Conservation (phyloP, 2,113 vertebrate species). For the Vidua macroura region DNA sequence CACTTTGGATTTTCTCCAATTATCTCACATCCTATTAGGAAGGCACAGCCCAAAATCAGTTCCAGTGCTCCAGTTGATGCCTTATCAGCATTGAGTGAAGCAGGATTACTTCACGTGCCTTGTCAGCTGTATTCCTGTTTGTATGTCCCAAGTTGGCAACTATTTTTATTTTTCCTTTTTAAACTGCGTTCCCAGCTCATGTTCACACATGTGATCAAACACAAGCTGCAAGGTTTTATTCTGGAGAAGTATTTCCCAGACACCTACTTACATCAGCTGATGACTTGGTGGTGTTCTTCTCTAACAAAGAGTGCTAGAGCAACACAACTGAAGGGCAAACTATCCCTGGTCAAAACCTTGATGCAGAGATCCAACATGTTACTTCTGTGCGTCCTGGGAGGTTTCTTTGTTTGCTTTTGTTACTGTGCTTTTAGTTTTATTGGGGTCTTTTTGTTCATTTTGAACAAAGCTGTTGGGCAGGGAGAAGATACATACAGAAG, state of each 20-base stretch:
- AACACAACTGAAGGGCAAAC: background rate
- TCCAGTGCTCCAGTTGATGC: constrained; percentile 41
- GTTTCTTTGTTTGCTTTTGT: background rate
- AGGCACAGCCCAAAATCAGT: constrained; percentile 6
- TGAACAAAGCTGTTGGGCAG: background rate
- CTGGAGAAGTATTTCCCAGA: background rate
- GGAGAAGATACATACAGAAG: background rate
- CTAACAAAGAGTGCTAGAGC: background rate
- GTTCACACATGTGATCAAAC: constrained; percentile 23
- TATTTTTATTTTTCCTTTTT: background rate
- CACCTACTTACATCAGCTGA: background rate
- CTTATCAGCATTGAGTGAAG: constrained; percentile 64
- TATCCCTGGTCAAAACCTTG: background rate
- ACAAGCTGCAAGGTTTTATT: background rate
- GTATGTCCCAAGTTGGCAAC: background rate
- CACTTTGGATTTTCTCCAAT: background rate
- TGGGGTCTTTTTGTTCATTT: background rate
- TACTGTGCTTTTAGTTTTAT: background rate
- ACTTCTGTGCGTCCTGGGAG: background rate
- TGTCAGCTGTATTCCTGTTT: constrained; percentile 40
- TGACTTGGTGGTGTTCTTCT: background rate
- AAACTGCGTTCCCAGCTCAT: constrained; percentile 2
- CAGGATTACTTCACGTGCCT: constrained; percentile 35
- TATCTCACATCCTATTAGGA: constrained; percentile 7
- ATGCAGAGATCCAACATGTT: background rate